Percentiles rank a stretch among this genome's conserved stretches.
These are phyloP conservation scores for Paedocypris micromegethes DNA, from an alignment of 2,797 vertebrate species.

Conservation along the genomic window DNA sequence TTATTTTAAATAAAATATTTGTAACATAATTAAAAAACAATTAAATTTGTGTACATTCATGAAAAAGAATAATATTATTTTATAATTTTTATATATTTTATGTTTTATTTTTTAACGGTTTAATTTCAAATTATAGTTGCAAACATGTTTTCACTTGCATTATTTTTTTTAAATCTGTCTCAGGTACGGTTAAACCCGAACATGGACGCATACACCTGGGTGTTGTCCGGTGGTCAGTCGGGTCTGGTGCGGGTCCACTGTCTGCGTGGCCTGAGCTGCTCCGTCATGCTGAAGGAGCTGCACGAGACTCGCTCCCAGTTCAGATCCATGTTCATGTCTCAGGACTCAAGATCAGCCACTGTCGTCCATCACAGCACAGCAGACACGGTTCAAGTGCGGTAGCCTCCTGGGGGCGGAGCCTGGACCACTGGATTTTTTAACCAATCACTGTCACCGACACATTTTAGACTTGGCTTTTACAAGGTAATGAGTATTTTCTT, in stretches of 20 bases:
- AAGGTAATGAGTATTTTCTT: too few relatives aligned
- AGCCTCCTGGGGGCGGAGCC: slow-evolving; percentile 1
- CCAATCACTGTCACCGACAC: too few relatives aligned
- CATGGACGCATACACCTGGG: slow-evolving; percentile 79
- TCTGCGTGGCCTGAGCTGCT: slow-evolving; percentile 64
- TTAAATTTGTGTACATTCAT: too few relatives aligned
- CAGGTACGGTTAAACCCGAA: slow-evolving; percentile 93
- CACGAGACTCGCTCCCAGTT: slow-evolving; percentile 65
- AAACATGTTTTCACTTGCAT: too few relatives aligned
- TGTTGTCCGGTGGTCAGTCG: slow-evolving; percentile 78
- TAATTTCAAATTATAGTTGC: too few relatives aligned
- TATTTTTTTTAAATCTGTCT: background rate
- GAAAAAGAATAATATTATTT: too few relatives aligned
- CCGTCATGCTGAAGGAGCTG: slow-evolving; percentile 61
- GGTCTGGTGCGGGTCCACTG: slow-evolving; percentile 85
- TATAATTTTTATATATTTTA: too few relatives aligned
- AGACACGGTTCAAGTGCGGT: slow-evolving; percentile 43
- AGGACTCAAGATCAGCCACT: slow-evolving; percentile 27
- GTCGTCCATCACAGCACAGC: slow-evolving; percentile 42
- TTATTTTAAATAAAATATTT: too few relatives aligned
- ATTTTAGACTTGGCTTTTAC: too few relatives aligned
- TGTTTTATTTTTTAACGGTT: too few relatives aligned
- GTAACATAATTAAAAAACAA: too few relatives aligned
- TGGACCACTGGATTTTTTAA: too few relatives aligned
- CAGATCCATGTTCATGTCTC: slow-evolving; percentile 55